Conservation (phyloP, 2,888 invertebrate genomes). For the Eucera pruinosa region DNA sequence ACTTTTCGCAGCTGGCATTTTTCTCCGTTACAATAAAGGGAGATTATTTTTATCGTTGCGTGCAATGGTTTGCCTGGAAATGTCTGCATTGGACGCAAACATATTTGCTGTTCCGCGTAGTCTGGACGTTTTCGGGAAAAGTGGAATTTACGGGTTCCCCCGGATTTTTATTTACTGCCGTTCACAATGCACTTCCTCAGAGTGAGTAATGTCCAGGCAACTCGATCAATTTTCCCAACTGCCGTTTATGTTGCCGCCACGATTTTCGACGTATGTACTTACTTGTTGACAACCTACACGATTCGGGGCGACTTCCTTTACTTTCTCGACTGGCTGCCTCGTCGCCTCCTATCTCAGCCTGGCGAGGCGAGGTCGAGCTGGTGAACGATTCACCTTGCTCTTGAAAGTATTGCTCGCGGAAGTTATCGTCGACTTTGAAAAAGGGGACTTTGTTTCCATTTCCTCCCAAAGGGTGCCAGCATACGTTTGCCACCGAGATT, state of each 20-base stretch:
- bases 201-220: constrained; percentile 8
- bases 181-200: not conserved
- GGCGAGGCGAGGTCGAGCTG: constrained; percentile 23
- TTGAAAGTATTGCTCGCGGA: constrained; percentile 46
- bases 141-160: not conserved
- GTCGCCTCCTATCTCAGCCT: constrained; percentile 25
- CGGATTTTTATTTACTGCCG: constrained; percentile 26
- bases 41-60: not conserved
- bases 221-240: constrained; percentile 43
- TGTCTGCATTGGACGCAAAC: not conserved
- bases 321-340: constrained; percentile 34
- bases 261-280: constrained; percentile 25
- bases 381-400: constrained; percentile 57
- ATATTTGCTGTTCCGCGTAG: constrained; percentile 13
- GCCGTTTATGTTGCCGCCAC: not conserved
- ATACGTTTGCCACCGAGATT: not conserved
- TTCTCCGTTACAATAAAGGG: no score
- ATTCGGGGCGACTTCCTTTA: constrained; percentile 38
- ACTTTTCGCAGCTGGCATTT: no score
- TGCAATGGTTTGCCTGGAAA: not conserved
- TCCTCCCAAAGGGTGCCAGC: not conserved
- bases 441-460: constrained; percentile 17
- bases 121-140: not conserved
- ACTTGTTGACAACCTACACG: constrained; percentile 48
- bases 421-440: constrained; percentile 49